phyloP scores from a whole-genome alignment of 2,888 invertebrate genomes.

The Eupsilia transversa region DNA sequence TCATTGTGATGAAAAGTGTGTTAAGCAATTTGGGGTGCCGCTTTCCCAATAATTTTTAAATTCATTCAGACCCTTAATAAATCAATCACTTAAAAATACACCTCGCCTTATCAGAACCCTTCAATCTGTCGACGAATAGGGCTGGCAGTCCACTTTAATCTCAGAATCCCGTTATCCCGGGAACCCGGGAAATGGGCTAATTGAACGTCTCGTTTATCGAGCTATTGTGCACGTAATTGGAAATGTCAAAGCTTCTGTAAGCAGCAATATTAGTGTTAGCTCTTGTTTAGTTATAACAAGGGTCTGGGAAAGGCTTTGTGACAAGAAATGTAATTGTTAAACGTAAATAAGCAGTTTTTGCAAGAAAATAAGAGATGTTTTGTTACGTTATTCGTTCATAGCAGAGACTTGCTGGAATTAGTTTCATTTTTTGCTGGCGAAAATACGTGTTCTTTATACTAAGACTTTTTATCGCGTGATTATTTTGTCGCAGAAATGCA shows the following conservation, averaged over 20 bases:
- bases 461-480: background rate
- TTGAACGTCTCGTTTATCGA: conserved; percentile 61
- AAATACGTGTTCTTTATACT: background rate
- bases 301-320: background rate
- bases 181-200: conserved; percentile 46
- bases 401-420: background rate
- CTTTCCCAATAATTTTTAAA: background rate
- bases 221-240: conserved; percentile 56
- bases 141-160: conserved; percentile 53
- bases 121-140: conserved; percentile 44
- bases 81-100: conserved; percentile 40
- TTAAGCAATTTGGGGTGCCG: background rate
- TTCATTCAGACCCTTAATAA: conserved; percentile 2
- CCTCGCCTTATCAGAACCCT: conserved; percentile 8
- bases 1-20: background rate
- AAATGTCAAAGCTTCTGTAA: conserved; percentile 57
- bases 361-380: background rate
- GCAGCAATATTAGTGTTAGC: conserved; percentile 33
- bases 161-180: conserved; percentile 29
- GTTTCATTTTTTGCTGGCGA: background rate
- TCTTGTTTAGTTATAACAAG: conserved; percentile 33
- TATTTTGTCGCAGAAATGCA: background rate
- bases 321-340: conserved; percentile 12
- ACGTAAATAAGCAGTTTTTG: conserved; percentile 22
- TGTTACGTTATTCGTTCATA: background rate